Base-by-base conservation (phyloP, 2,113 vertebrate genomes). In the Dipodomys stephensi region DNA sequence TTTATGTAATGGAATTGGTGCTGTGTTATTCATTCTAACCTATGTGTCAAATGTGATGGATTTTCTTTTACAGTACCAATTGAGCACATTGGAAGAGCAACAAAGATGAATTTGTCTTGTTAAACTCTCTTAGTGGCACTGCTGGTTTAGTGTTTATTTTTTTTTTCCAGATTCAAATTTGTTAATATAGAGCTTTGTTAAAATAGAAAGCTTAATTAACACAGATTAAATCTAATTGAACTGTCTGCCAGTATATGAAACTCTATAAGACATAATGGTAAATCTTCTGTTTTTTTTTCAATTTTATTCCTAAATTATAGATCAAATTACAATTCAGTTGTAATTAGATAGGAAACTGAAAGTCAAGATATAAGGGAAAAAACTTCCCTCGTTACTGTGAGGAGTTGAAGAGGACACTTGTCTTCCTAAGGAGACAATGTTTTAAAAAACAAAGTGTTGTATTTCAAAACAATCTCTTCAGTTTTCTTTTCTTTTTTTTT, bases 181-280 rank as follows among this genome's bases (percentile, higher is more conserved):
- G 27, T 95, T 97, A 96, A 96, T 96, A 84, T 90, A 91, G 79
- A 96, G 49, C 73, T 97, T 96, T 93, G 95, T 94, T 90, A 92
- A 97, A 97, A 96, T 87, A 28, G 39, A 96, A 96, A 91, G 82
- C 79, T 94, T 96, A 96, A 97, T 97, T 97, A 97, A 96, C 11
- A 1, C 65, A 94, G 94, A 97, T 97, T 96, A 97, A 96, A 73
- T 94, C 81, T 97, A 97, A 96, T 77, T 96, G 96, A 93, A 94
- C 2, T 7, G 39, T 93, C n/a, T 96, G 76, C 83, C 87, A 91
- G 28, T 83, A 44, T 93, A 60, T 27, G 5, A 62, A 92, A 76
- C 78, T 95, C 69, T 83, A 25, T 95, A 91, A 88, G 76, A 94
- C 85, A 89, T 16, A 92, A 35, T 88, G 46, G 91, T 92, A 96